Evolutionary conservation across 1,140 invertebrate genomes (phyloP), one percentile per base, ranked within the genome.

Genomic region (Drosophila carrolli): DNA sequence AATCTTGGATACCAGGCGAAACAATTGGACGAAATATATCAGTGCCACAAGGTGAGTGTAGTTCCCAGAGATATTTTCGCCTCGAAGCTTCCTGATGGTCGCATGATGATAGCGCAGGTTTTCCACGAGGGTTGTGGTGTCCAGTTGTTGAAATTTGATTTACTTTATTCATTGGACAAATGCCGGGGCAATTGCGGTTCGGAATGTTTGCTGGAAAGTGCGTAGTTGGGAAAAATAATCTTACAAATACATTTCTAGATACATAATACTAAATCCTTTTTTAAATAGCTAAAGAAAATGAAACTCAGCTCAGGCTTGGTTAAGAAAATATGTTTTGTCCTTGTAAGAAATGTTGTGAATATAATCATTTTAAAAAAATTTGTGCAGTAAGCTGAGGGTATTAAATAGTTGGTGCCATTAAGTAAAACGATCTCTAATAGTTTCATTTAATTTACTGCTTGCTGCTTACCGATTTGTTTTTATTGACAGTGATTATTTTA

Each of bases 181-280:
- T 44, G 27, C 57, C 35, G 44, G 47, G 19, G 9, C 48, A 54
- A 57, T 48, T 71, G 43, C 51, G 67, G 29, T 57, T 37, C 11
- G 41, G 41, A 27, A 35, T 57, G 65, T n/a, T 23, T 40, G n/a
- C 38, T 41, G 19, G 37, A 70, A 71, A 56, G 66, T 71, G 67
- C 67, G 67, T 70, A 48, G 63, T 41, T 38, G 6, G 5, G 5
- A 13, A 46, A 37, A 48, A 23, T 48, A 11, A 9, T 9, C 37
- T 38, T 10, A 38, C 10, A 2, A 9, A 37, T 37, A 9, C 35
- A 11, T 37, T 19, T 19, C 19, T 19, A 19, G 19, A 19, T 2
- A 37, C 35, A 37, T 9, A 0, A 3, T 4, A 37, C 35, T 8
- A 37, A 11, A 37, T 32, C 29, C 29, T 32, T 32, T 32, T 32